A percentile compares a stretch with the other conserved stretches of the same genome.
phyloP scores from a whole-genome alignment of 2,113 vertebrate genomes.

The Polypterus bichir region DNA sequence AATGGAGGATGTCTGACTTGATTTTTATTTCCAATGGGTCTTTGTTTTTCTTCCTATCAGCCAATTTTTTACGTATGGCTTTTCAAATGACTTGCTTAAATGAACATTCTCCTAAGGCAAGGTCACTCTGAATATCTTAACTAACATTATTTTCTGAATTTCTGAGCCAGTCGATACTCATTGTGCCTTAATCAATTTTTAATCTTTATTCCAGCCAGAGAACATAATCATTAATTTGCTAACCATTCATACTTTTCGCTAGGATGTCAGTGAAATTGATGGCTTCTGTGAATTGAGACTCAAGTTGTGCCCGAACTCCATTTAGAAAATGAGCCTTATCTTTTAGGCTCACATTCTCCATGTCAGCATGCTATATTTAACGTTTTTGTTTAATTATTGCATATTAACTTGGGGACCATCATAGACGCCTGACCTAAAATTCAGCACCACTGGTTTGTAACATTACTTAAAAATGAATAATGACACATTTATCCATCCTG shows the following conservation, averaged over 20 bases:
- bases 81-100: not conserved
- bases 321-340: slow-evolving; percentile 38
- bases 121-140: slow-evolving; percentile 19
- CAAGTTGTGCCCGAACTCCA: slow-evolving; percentile 17
- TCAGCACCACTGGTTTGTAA: slow-evolving; percentile 24
- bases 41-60: too few species aligned
- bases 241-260: slow-evolving; percentile 24
- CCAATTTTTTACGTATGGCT: too few species aligned
- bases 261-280: slow-evolving; percentile 27
- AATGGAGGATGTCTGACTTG: too few species aligned
- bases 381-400: slow-evolving; percentile 32
- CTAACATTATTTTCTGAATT: slow-evolving; percentile 18
- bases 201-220: slow-evolving; percentile 19
- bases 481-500: slow-evolving; percentile 1
- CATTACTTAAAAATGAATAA: slow-evolving; percentile 23
- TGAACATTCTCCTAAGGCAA: not conserved
- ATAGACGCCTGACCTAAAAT: slow-evolving; percentile 24
- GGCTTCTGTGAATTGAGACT: slow-evolving; percentile 28
- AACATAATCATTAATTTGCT: slow-evolving; percentile 25
- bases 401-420: slow-evolving; percentile 28
- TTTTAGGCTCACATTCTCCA: slow-evolving; percentile 21
- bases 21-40: too few species aligned
- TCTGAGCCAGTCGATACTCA: slow-evolving; percentile 26
- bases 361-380: slow-evolving; percentile 30
- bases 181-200: slow-evolving; percentile 25